Evolutionary conservation across 1,140 invertebrate species (phyloP).

Genomic region (Bradysia coprophila): DNA sequence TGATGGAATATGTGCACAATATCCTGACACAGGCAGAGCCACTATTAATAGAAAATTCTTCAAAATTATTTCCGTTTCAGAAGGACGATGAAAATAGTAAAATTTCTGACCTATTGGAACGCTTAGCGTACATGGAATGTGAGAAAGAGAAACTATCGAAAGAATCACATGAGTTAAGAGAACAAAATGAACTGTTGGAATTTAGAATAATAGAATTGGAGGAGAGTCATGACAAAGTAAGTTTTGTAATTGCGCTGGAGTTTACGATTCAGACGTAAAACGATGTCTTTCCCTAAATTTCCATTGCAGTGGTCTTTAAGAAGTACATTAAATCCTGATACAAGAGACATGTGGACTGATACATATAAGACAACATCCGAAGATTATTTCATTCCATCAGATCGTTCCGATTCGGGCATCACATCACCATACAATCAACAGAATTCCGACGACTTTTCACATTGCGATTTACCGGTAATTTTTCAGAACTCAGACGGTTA

Average conservation of each 20-base stretch:
- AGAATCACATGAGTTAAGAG: constrained; percentile 26
- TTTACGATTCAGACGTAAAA: neutral
- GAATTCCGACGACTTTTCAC: constrained; percentile 3
- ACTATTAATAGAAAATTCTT: too few relatives aligned
- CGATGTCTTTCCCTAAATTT: neutral
- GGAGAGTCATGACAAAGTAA: constrained; percentile 21
- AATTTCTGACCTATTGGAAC: constrained; percentile 15
- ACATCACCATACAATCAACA: constrained; percentile 5
- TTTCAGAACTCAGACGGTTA: too few relatives aligned
- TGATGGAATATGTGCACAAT: too few relatives aligned
- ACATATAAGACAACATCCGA: constrained; percentile 4
- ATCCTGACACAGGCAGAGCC: too few relatives aligned
- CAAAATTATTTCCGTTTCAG: too few relatives aligned
- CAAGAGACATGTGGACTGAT: constrained; percentile 6
- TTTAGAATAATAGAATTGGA: constrained; percentile 31
- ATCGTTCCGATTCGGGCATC: constrained; percentile 4
- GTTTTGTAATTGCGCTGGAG: too few relatives aligned
- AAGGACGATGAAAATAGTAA: constrained; percentile 13
- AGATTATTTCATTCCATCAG: constrained; percentile 2
- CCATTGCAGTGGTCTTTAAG: neutral
- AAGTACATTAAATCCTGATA: constrained; percentile 4
- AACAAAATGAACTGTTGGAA: constrained; percentile 31
- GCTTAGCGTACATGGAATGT: constrained; percentile 18
- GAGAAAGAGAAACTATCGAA: constrained; percentile 21
- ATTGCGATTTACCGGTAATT: constrained; percentile 4